These are phyloP conservation scores for Protonibea diacanthus DNA, from an alignment of 2,797 vertebrate genomes.

Conservation along the genomic window DNA sequence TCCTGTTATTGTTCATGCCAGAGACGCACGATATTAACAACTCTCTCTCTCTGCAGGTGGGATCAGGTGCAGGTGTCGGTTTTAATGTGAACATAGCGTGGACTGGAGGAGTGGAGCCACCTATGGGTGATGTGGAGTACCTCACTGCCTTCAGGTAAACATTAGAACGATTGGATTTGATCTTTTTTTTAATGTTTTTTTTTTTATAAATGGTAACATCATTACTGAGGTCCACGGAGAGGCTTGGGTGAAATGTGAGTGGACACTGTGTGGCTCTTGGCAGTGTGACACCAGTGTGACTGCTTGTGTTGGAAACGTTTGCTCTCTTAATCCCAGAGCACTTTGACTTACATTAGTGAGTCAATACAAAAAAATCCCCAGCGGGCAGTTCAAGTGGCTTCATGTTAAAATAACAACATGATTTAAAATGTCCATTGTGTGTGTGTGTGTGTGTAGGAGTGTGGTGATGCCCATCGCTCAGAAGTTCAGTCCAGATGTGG, in stretches of 20 bases:
- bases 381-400: neutral
- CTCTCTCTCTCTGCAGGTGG: constrained; percentile 85
- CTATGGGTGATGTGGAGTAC: constrained; percentile 96
- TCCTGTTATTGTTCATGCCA: too few species aligned
- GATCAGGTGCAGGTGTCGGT: constrained; percentile 91
- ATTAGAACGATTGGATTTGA: neutral
- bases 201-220: neutral
- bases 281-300: neutral
- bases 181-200: neutral
- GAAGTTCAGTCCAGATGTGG: constrained; percentile 94
- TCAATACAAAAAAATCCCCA: neutral
- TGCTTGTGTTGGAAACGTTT: neutral
- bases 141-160: constrained; percentile 93
- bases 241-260: neutral
- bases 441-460: constrained; percentile 80
- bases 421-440: constrained; percentile 3
- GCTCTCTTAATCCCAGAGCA: neutral
- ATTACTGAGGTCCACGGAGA: too few species aligned
- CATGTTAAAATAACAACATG: neutral
- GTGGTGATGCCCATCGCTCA: constrained; percentile 97
- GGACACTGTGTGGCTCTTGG: neutral
- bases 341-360: neutral
- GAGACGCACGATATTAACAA: neutral
- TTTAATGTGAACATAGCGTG: constrained; percentile 98
- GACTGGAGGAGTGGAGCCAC: constrained; percentile 96